Evolutionary conservation across 2,888 invertebrate species (phyloP).

Genomic region (Lithodes maja): DNA sequence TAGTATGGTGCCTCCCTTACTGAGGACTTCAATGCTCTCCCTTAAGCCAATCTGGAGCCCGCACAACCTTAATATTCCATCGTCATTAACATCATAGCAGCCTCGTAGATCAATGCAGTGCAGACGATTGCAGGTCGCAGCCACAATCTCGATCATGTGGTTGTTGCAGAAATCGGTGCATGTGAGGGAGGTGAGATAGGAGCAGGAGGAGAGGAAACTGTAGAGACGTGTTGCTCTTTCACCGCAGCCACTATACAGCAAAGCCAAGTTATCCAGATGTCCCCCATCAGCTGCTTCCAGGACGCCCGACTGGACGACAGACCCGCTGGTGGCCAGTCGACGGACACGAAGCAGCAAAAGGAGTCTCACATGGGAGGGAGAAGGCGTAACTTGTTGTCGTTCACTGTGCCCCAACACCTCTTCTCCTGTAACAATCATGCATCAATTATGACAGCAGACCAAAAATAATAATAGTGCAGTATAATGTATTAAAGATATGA

Average conservation of each 20-base stretch:
- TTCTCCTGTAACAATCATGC: slow-evolving; percentile 54
- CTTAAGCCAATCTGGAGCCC: slow-evolving; percentile 59
- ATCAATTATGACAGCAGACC: not conserved
- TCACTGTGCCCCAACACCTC: slow-evolving; percentile 48
- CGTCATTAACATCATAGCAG: slow-evolving; percentile 69
- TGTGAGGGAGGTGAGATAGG: slow-evolving; percentile 56
- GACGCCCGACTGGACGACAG: slow-evolving; percentile 67
- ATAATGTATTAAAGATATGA: not conserved
- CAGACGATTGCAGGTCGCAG: slow-evolving; percentile 58
- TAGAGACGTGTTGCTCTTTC: slow-evolving; percentile 61
- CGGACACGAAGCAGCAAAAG: slow-evolving; percentile 62
- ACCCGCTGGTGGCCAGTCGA: slow-evolving; percentile 63
- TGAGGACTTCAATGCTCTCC: slow-evolving; percentile 57
- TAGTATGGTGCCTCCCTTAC: slow-evolving; percentile 52
- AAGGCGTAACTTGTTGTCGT: slow-evolving; percentile 56
- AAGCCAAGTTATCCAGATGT: slow-evolving; percentile 51
- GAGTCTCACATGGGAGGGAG: slow-evolving; percentile 60
- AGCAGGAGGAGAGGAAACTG: slow-evolving; percentile 57
- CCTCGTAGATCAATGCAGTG: slow-evolving; percentile 64
- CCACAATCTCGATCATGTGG: slow-evolving; percentile 66
- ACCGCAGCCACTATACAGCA: slow-evolving; percentile 68
- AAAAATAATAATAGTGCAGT: not conserved
- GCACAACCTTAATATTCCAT: slow-evolving; percentile 65
- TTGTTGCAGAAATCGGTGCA: slow-evolving; percentile 70
- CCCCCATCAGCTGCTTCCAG: slow-evolving; percentile 51